Evolutionary conservation across 35 echinoderm and acorn worm species (phyloP), one percentile per base, ranked within the genome.

Genomic region (Nesometra sesokonis): DNA sequence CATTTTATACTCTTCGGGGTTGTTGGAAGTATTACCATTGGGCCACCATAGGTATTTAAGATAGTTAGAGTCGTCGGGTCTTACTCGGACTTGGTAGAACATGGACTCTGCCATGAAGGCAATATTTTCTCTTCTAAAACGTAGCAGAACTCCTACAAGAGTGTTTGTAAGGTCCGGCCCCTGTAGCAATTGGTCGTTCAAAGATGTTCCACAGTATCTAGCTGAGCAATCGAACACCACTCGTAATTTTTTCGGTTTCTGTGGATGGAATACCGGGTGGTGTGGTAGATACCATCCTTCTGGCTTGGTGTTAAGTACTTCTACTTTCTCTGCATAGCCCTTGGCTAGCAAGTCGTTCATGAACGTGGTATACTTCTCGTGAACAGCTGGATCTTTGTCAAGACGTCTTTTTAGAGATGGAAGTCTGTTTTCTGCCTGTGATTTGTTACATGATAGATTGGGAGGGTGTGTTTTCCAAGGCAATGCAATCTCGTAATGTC

Each of bases 401-500:
- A 94, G 82, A 21, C 87, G 40, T 77, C 85, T 91, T 36, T 29
- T 81, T 11, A 94, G 57, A 39, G 29, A 2, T 23, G 34, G 17
- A 17, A 91, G 77, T 35, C 93, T 85, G 11, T 86, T 80, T 40
- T 91, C 82, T 40, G 89, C 93, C 46, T 80, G 30, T 47, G 46
- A 29, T 43, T 80, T 40, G 47, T 91, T 94, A 30, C 91, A 76
- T 29, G 86, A 76, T 27, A 94, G 35, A 9, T 78, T 31, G 4
- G 77, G 37, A 2, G 79, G 43, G 39, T 29, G 17, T 31, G 77
- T 11, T 46, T 91, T 94, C 34, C 80, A 88, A 13, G 90, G 89
- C 27, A 91, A 80, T 21, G 35, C 80, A 23, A 94, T 78, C 82
- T 94, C 46, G 81, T 91, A 91, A 86, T 91, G 89, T 52, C 90